Percentiles rank a stretch among this genome's conserved stretches.
These are phyloP conservation scores for Protomyctophum bolini DNA, from an alignment of 2,113 vertebrate genomes.

Conservation along the genomic window DNA sequence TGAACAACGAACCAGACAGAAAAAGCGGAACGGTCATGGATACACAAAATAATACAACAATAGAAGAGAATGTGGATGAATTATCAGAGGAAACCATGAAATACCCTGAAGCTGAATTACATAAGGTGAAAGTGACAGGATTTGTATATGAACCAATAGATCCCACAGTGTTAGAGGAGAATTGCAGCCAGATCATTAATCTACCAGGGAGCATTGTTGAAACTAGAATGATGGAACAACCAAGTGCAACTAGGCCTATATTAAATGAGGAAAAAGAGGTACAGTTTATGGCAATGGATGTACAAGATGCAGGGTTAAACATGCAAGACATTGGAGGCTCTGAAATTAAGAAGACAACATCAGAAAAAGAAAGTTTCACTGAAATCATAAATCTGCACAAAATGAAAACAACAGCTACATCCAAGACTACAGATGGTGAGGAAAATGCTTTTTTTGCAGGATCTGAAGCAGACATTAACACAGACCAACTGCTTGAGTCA, in stretches of 20 bases:
- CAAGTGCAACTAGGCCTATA: neutral
- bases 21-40: neutral
- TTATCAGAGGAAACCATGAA: slow-evolving; percentile 13
- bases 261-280: slow-evolving; percentile 19
- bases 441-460: neutral
- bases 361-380: slow-evolving; percentile 8
- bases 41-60: neutral
- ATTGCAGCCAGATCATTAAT: neutral
- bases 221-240: slow-evolving; percentile 1
- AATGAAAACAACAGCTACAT: neutral
- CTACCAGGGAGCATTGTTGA: neutral
- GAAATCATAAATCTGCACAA: neutral
- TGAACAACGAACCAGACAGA: neutral
- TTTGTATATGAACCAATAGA: neutral
- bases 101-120: slow-evolving; percentile 1
- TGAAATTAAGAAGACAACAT: slow-evolving; percentile 12
- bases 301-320: neutral
- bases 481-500: slow-evolving; percentile 3
- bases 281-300: neutral
- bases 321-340: neutral
- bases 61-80: slow-evolving; percentile 7
- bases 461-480: slow-evolving; percentile 8
- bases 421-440: neutral
- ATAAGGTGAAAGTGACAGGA: neutral
- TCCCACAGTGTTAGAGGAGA: neutral